Percentiles rank a stretch among this genome's conserved stretches.
These are phyloP conservation scores for Adela reaumurella DNA, from an alignment of 2,888 invertebrate genomes.

Conservation along the genomic window DNA sequence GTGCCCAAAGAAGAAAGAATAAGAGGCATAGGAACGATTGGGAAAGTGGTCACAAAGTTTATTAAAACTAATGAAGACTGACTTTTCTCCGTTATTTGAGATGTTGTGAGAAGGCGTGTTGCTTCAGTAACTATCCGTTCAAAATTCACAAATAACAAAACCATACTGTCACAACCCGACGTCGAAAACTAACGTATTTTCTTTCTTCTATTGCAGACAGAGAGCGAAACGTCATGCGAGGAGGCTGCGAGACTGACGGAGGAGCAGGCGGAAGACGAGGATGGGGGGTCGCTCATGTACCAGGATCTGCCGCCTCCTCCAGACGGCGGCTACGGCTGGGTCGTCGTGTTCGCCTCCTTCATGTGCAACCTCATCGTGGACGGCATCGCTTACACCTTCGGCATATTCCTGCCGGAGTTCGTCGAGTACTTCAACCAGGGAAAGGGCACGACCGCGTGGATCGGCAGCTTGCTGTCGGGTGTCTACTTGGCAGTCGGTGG, in stretches of 20 bases:
- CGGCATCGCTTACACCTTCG: slow-evolving; percentile 98
- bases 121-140: too few relatives aligned
- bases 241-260: slow-evolving; percentile 77
- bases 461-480: slow-evolving; percentile 91
- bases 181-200: too few relatives aligned
- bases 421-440: slow-evolving; percentile 79
- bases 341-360: slow-evolving; percentile 94
- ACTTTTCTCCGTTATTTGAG: too few relatives aligned
- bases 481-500: slow-evolving; percentile 91
- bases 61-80: too few relatives aligned
- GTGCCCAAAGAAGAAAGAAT: too few relatives aligned
- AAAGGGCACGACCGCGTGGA: slow-evolving; percentile 87
- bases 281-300: slow-evolving; percentile 62
- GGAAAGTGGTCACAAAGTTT: too few relatives aligned
- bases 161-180: background rate
- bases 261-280: slow-evolving; percentile 63
- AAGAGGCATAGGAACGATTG: too few relatives aligned
- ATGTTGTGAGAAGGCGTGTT: too few relatives aligned
- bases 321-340: slow-evolving; percentile 90
- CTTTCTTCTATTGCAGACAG: slow-evolving; percentile 61
- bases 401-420: slow-evolving; percentile 82
- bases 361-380: slow-evolving; percentile 98
- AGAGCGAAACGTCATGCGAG: slow-evolving; percentile 83
- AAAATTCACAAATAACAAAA: background rate
- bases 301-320: slow-evolving; percentile 82